Evolutionary conservation across 1,140 invertebrate genomes (phyloP), one percentile per base, ranked within the genome.

Genomic region (Argopecten irradians): DNA sequence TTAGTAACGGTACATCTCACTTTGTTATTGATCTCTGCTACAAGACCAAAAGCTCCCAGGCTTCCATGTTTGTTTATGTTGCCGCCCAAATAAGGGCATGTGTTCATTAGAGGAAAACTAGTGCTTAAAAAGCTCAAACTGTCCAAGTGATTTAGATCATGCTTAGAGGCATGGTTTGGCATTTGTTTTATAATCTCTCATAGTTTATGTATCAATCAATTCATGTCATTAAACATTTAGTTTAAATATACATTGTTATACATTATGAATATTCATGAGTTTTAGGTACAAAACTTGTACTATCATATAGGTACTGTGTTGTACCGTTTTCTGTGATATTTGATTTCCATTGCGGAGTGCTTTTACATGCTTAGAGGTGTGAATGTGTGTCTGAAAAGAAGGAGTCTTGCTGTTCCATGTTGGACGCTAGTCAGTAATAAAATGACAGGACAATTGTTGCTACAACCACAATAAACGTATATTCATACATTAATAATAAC

Each of bases 251-350:
- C n/a, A n/a, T n/a, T n/a, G n/a, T n/a, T n/a, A n/a, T n/a, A n/a
- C n/a, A n/a, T n/a, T n/a, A n/a, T n/a, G 55, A 28, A 71, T 71
- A 71, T 71, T 71, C 55, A 71, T 71, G 55, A 71, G 55, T 71
- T 71, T 5, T 71, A 71, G n/a, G 55, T 71, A 71, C 55, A 71
- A 7, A n/a, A 71, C 55, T 71, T 71, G 55, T 71, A 71, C 55
- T 71, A 3, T n/a, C n/a, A n/a, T 71, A 71, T 71, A 71, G 55
- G 55, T 71, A 71, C 55, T 71, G 55, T 71, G 55, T 71, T 71
- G 55, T 71, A 71, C 55, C 55, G 55, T 71, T 71, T 71, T 71
- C 55, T 71, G 55, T 71, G 55, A 71, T 71, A 71, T n/a, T n/a
- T 71, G n/a, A 71, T n/a, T 71, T 71, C 55, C 55, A 71, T 71